Percentiles rank a stretch among this genome's conserved stretches.
These are phyloP conservation scores for Periophthalmodon schlosseri DNA, from an alignment of 2,113 vertebrate genomes.

Conservation along the genomic window DNA sequence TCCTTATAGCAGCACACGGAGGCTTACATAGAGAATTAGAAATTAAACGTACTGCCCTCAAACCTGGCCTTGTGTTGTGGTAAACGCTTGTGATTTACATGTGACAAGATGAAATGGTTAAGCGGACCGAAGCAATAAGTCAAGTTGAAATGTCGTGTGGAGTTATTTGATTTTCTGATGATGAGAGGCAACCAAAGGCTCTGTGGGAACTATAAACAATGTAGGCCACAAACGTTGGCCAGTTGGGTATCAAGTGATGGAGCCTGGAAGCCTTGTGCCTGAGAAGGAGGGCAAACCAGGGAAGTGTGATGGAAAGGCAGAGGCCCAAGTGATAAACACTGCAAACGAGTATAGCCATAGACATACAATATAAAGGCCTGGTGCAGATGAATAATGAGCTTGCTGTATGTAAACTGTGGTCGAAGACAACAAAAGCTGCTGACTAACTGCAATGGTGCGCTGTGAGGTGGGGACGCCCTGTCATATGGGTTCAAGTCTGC, in stretches of 20 bases:
- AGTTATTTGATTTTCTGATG: conserved; percentile 53
- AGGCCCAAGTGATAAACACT: conserved; percentile 72
- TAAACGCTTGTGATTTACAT: conserved; percentile 43
- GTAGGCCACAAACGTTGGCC: conserved; percentile 48
- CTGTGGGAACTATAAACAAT: conserved; percentile 66
- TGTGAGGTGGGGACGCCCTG: conserved; percentile 54
- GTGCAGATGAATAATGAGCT: conserved; percentile 68
- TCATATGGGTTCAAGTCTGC: conserved; percentile 47
- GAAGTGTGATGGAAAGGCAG: conserved; percentile 58
- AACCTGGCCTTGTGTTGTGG: conserved; percentile 34
- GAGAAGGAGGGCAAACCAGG: conserved; percentile 40
- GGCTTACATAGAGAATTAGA: conserved; percentile 29
- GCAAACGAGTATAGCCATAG: conserved; percentile 35
- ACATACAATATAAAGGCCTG: conserved; percentile 36
- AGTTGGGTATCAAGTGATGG: conserved; percentile 57
- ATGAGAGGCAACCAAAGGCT: conserved; percentile 48
- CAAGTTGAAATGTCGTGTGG: conserved; percentile 33
- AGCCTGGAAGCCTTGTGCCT: conserved; percentile 48
- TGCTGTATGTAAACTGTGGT: conserved; percentile 73
- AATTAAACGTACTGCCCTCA: conserved; percentile 27
- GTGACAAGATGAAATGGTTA: conserved; percentile 20
- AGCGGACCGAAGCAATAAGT: conserved; percentile 29
- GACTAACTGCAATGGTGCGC: conserved; percentile 64
- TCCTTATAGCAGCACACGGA: conserved; percentile 51
- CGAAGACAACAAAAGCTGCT: conserved; percentile 75